Percentiles rank a stretch among this genome's conserved stretches.
These are phyloP conservation scores for Gambusia yucatana DNA, from an alignment of 2,797 vertebrate species.

Conservation along the genomic window DNA sequence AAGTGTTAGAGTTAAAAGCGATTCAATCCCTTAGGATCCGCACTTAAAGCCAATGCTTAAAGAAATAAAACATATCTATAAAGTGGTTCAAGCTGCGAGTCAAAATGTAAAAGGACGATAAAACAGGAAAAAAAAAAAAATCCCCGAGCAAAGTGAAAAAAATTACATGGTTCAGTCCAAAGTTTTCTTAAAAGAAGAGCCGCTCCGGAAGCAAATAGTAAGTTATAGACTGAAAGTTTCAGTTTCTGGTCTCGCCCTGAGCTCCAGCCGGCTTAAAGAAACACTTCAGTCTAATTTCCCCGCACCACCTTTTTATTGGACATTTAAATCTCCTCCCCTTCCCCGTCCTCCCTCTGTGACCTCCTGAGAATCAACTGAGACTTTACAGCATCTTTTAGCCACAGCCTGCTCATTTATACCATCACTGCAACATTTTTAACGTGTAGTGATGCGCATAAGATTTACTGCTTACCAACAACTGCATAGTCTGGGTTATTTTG, in stretches of 20 bases:
- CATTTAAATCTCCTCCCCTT: conserved; percentile 83
- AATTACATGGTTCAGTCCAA: conserved; percentile 12
- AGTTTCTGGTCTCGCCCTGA: conserved; percentile 49
- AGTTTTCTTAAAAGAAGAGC: conserved; percentile 15
- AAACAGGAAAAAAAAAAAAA: conserved; percentile 5
- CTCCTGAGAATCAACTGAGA: conserved; percentile 31
- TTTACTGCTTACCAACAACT: conserved; percentile 32
- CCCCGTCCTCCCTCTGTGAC: conserved; percentile 51
- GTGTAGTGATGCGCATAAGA: not conserved
- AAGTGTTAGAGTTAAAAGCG: not conserved
- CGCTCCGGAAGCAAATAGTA: conserved; percentile 3
- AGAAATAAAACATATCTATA: not conserved
- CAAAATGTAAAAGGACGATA: not conserved
- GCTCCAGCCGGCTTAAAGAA: conserved; percentile 61
- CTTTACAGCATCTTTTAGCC: conserved; percentile 25
- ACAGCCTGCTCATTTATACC: conserved; percentile 1
- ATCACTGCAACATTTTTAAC: not conserved
- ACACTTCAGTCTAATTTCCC: conserved; percentile 79
- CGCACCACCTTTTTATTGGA: conserved; percentile 77
- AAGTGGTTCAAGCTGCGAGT: not conserved
- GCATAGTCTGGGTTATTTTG: not conserved
- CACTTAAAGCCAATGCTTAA: not conserved
- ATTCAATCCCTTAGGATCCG: not conserved
- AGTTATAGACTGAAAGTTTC: conserved; percentile 27
- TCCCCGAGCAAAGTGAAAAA: conserved; percentile 16